Evolutionary conservation across 2,113 vertebrate species (phyloP).

Genomic region (Eulemur rufifrons): DNA sequence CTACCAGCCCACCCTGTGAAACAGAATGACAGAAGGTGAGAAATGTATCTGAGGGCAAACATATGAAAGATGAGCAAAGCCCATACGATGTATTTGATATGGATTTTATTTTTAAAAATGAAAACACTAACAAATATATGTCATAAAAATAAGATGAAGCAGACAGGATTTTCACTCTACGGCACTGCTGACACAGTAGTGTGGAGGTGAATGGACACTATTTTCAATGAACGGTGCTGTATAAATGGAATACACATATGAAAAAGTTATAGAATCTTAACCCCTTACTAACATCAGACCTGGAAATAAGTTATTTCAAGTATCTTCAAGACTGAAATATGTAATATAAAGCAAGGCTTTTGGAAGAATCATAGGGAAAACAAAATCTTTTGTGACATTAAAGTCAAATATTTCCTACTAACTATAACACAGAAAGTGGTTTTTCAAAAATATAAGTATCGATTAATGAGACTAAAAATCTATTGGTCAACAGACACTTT

Average conservation of each 20-base stretch:
- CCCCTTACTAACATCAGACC: not conserved
- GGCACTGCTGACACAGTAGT: not conserved
- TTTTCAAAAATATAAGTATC: not conserved
- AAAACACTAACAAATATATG: not conserved
- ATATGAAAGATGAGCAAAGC: not conserved
- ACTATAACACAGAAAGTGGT: not conserved
- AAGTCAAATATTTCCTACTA: not conserved
- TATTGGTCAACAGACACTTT: not conserved
- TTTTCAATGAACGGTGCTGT: not conserved
- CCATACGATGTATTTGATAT: not conserved
- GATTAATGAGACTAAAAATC: not conserved
- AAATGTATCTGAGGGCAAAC: not conserved
- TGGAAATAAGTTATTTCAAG: not conserved
- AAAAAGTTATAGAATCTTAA: not conserved
- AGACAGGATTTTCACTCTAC: not conserved
- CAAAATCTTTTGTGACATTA: not conserved
- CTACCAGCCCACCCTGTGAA: not conserved
- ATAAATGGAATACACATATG: not conserved
- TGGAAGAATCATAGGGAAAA: not conserved
- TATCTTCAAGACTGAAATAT: not conserved
- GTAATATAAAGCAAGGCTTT: not conserved
- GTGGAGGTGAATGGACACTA: not conserved
- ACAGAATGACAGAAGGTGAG: not conserved
- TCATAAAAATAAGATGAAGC: not conserved
- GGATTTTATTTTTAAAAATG: not conserved